Evolutionary conservation across 1,140 invertebrate genomes (phyloP).

Genomic region (Planococcus citri): DNA sequence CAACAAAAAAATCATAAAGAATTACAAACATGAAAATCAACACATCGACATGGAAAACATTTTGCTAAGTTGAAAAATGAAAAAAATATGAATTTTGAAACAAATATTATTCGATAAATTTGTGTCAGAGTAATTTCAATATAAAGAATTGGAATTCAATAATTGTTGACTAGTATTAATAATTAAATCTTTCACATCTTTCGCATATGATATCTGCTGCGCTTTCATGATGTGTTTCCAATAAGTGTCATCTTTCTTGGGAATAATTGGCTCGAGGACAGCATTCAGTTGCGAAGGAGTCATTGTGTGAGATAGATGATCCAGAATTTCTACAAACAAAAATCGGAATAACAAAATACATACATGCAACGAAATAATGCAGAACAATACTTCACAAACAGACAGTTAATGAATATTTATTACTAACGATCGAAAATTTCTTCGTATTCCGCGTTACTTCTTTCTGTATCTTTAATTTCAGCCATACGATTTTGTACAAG

Average conservation of each 20-base stretch:
- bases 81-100: no score
- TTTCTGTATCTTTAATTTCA: neutral
- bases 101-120: no score
- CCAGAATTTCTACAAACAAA: neutral
- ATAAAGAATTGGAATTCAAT: neutral
- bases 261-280: neutral
- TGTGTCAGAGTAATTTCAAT: no score
- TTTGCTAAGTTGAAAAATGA: no score
- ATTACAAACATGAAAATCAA: no score
- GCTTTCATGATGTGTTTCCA: constrained; percentile 1
- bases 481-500: neutral
- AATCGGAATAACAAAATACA: neutral
- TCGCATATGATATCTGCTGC: neutral
- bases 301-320: neutral
- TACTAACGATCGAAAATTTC: neutral
- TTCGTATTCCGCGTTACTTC: neutral
- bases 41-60: no score
- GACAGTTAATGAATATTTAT: no score
- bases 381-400: neutral
- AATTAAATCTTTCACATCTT: neutral
- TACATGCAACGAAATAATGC: neutral
- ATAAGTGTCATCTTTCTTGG: neutral
- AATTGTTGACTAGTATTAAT: constrained; percentile 14
- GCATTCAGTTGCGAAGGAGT: constrained; percentile 1
- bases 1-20: no score